Conservation (phyloP, 2,113 vertebrate species). For the Reinhardtius hippoglossoides region DNA sequence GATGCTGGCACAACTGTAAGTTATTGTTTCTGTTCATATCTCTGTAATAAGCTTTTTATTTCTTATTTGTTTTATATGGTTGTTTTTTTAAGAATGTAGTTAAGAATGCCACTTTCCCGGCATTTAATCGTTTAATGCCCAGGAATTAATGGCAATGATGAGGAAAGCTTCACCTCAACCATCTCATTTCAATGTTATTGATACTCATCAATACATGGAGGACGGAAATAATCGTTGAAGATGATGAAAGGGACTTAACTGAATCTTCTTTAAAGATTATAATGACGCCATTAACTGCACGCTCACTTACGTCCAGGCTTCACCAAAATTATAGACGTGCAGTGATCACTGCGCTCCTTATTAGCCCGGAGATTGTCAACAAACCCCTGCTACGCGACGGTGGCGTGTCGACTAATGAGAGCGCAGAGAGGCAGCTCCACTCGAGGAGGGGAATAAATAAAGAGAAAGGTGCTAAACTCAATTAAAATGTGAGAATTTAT, state of each 20-base stretch:
- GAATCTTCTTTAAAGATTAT: not conserved
- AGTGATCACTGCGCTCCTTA: constrained; percentile 14
- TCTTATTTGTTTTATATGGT: constrained; percentile 65
- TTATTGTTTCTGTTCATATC: constrained; percentile 61
- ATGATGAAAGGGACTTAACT: not conserved
- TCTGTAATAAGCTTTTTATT: constrained; percentile 73
- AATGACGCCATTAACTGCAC: not conserved
- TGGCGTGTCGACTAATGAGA: constrained; percentile 31
- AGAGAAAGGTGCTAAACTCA: constrained; percentile 15
- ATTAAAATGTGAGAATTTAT: constrained; percentile 21
- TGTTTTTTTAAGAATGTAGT: constrained; percentile 29
- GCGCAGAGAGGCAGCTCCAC: constrained; percentile 1
- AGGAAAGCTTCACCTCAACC: constrained; percentile 1
- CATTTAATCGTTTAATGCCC: not conserved
- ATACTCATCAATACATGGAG: constrained; percentile 4
- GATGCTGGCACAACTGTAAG: constrained; percentile 13
- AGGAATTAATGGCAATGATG: not conserved
- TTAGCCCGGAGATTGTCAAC: constrained; percentile 3
- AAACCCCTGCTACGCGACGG: constrained; percentile 1
- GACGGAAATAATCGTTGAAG: constrained; percentile 1
- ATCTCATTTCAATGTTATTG: constrained; percentile 18
- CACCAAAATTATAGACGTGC: not conserved
- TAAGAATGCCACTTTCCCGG: constrained; percentile 1
- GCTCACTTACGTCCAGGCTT: not conserved
- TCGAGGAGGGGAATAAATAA: not conserved